Base-by-base conservation (phyloP, 2,797 vertebrate species). In the Cynodonichthys magdalenae region DNA sequence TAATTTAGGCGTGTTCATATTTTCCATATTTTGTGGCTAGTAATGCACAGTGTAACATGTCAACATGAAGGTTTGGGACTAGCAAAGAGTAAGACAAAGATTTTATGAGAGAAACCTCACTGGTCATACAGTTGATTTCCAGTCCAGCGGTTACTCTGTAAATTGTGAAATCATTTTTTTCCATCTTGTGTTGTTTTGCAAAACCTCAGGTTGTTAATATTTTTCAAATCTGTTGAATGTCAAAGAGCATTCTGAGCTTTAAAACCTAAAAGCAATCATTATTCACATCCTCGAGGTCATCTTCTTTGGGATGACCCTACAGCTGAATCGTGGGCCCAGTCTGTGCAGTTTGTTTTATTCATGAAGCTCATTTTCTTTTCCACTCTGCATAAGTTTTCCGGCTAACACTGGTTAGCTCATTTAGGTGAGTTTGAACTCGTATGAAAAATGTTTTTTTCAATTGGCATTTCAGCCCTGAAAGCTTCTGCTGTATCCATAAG, bases 401-500 rank as follows among this genome's bases (percentile, higher is more conserved):
- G 73, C 61, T 52, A 60, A 56, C 70, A 45, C 39, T 58, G 49
- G 58, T 63, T 57, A 6, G 59, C 75, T 78, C 54, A 41, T 54
- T 57, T 50, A 54, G 64, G 74, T 24, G 36, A 70, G 76, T 82
- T 83, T 86, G 81, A 83, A 80, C 67, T 81, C 4, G 46, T 50
- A 75, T 70, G 63, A 89, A 83, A 88, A 84, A 83, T 80, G 64
- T 82, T 87, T 34, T 88, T 82, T 80, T 65, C 59, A 29, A 82
- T 76, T 82, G 80, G 73, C 87, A 85, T 90, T 90, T 87, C 65
- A 80, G 80, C 69, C 71, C 58, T 57, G 71, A 77, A 83, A 71
- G 77, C 84, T 77, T 59, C 66, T 71, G 79, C 82, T 82, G 84
- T 85, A 86, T 74, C 84, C 74, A 75, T 90, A 87, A 87, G 85